These are phyloP conservation scores for Thecocarcelia acutangulata DNA, from an alignment of 2,888 invertebrate species.

Conservation along the genomic window DNA sequence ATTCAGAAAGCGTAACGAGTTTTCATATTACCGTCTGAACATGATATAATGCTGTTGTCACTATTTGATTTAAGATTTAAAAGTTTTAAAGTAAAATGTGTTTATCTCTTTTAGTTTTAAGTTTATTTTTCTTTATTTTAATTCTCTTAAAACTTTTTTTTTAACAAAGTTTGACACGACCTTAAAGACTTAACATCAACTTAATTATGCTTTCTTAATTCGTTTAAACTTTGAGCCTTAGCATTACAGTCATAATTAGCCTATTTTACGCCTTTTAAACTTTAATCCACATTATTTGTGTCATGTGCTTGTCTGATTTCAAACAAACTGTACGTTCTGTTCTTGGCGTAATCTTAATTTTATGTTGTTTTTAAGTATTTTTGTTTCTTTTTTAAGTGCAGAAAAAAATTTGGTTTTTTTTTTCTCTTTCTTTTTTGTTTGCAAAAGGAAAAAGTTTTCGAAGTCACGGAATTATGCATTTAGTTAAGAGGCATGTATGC, in stretches of 20 bases:
- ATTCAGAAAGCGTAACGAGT: too few relatives aligned
- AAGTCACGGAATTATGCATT: slow-evolving; percentile 43
- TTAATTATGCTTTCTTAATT: slow-evolving; percentile 25
- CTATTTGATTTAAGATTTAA: not conserved
- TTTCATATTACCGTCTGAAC: too few relatives aligned
- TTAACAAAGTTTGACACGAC: not conserved
- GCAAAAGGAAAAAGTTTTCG: slow-evolving; percentile 20
- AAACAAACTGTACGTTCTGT: slow-evolving; percentile 32
- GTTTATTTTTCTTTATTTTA: not conserved
- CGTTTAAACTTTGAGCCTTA: slow-evolving; percentile 33
- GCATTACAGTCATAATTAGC: slow-evolving; percentile 57
- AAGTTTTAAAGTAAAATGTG: not conserved
- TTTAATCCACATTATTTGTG: slow-evolving; percentile 58
- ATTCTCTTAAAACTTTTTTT: not conserved
- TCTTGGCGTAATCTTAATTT: slow-evolving; percentile 54
- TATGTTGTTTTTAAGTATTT: slow-evolving; percentile 11
- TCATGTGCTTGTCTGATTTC: slow-evolving; percentile 51
- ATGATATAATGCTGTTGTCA: too few relatives aligned
- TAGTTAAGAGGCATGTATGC: slow-evolving; percentile 5
- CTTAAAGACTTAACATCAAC: slow-evolving; percentile 25
- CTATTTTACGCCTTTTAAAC: slow-evolving; percentile 63
- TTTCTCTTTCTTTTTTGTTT: too few relatives aligned
- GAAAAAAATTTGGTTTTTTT: too few relatives aligned
- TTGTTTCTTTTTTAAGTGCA: not conserved
- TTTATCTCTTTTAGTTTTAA: not conserved